A percentile compares a stretch with the other conserved stretches of the same genome.
phyloP scores from a whole-genome alignment of 2,888 invertebrate genomes.

The Scaeva pyrastri region DNA sequence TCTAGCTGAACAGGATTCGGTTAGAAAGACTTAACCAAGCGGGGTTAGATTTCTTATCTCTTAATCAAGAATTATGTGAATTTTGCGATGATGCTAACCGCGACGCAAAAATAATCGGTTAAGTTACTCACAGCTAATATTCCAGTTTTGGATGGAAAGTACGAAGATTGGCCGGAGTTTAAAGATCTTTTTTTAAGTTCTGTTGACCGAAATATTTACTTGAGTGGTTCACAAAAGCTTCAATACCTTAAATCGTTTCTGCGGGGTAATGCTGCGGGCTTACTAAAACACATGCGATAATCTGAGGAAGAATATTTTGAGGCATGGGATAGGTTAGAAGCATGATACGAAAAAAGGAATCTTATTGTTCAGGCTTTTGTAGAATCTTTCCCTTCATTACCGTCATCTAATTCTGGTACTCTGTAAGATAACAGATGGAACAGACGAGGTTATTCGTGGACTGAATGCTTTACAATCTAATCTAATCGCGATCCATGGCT shows the following conservation, averaged over 20 bases:
- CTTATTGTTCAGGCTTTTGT: slow-evolving; percentile 15
- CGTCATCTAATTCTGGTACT: neutral
- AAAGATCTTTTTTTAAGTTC: slow-evolving; percentile 3
- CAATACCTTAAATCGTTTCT: neutral
- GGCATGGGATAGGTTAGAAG: slow-evolving; percentile 13
- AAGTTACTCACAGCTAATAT: neutral
- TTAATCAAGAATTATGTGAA: neutral
- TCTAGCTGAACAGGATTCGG: neutral
- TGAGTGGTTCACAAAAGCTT: neutral
- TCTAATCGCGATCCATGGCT: slow-evolving; percentile 60
- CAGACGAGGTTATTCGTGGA: neutral
- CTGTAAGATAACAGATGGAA: neutral
- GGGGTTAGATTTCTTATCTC: slow-evolving; percentile 5
- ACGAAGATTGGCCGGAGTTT: neutral
- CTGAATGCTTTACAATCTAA: slow-evolving; percentile 41
- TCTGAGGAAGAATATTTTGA: slow-evolving; percentile 3
- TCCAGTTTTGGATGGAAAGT: neutral
- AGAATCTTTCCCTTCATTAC: slow-evolving; percentile 7
- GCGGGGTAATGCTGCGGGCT: neutral
- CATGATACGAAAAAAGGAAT: slow-evolving; percentile 11
- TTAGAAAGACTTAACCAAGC: neutral
- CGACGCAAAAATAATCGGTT: neutral
- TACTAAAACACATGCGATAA: slow-evolving; percentile 12
- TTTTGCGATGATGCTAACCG: slow-evolving; percentile 8
- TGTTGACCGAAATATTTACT: neutral